A percentile compares a stretch with the other conserved stretches of the same genome.
phyloP scores from a whole-genome alignment of 1,140 invertebrate genomes.

The Saccostrea glomerata region DNA sequence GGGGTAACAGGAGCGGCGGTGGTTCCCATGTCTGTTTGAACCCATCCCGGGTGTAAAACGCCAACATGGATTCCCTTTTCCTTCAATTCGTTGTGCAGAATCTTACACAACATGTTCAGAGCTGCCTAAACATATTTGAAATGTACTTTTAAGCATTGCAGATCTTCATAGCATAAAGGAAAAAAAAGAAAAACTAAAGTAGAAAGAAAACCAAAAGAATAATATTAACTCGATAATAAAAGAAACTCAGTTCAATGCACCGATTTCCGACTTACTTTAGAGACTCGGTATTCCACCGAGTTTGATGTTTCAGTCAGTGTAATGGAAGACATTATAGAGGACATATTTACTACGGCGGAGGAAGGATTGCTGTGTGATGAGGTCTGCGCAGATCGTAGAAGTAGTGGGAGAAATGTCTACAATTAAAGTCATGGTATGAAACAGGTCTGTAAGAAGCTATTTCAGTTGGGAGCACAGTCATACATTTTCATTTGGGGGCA shows the following conservation, averaged over 20 bases:
- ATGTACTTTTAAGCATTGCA: not conserved
- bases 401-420: slow-evolving; percentile 60
- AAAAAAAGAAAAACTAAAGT: no score
- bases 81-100: slow-evolving; percentile 89
- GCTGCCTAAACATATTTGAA: slow-evolving; percentile 84
- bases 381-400: slow-evolving; percentile 59
- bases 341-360: slow-evolving; percentile 64
- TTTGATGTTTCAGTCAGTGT: slow-evolving; percentile 46
- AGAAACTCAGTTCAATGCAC: no score
- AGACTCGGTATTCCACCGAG: slow-evolving; percentile 14
- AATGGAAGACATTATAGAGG: slow-evolving; percentile 60
- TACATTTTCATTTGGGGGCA: no score
- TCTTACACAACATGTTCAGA: slow-evolving; percentile 91
- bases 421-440: not conserved
- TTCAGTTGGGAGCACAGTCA: no score
- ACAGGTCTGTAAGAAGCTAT: no score
- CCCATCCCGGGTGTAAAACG: slow-evolving; percentile 93
- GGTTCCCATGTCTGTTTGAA: slow-evolving; percentile 93
- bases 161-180: no score
- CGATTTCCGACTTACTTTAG: not conserved
- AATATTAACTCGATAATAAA: no score
- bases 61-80: slow-evolving; percentile 87
- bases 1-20: slow-evolving; percentile 81
- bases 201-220: no score
- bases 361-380: slow-evolving; percentile 51